Evolutionary conservation across 2,113 vertebrate genomes (phyloP).

Genomic region (Ictalurus punctatus): DNA sequence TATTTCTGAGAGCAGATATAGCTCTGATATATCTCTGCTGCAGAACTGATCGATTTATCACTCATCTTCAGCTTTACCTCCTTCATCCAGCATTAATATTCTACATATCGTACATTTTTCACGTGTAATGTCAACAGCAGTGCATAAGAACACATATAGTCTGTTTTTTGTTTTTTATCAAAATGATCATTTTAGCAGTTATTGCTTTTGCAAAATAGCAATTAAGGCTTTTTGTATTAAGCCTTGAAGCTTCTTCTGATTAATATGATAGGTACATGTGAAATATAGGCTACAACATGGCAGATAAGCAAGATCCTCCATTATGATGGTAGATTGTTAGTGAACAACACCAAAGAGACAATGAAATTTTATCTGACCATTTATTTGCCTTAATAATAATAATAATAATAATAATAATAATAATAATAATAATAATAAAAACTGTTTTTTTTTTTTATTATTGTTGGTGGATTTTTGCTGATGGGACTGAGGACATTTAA

Average conservation of each 20-base stretch:
- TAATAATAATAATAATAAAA: not conserved
- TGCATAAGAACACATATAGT: not conserved
- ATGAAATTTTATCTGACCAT: not conserved
- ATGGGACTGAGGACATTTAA: not conserved
- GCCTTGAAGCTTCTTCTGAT: not conserved
- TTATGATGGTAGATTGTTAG: not conserved
- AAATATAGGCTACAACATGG: conserved; percentile 1
- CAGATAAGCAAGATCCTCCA: not conserved
- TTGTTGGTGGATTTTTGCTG: not conserved
- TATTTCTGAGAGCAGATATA: not conserved
- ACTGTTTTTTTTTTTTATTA: too few species aligned
- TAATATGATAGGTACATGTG: not conserved
- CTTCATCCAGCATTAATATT: not conserved
- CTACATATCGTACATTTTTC: not conserved
- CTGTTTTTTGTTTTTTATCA: not conserved
- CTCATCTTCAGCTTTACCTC: not conserved
- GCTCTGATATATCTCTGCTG: not conserved
- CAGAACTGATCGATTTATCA: not conserved
- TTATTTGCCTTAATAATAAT: not conserved
- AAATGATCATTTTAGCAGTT: not conserved
- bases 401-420: conserved; percentile 6
- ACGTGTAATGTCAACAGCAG: not conserved
- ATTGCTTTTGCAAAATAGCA: not conserved
- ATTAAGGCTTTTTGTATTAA: not conserved
- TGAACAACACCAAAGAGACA: not conserved